Percentiles rank a stretch among this genome's conserved stretches.
Evolutionary conservation across 2,113 vertebrate genomes (phyloP).

Genomic region (Plecotus auritus): DNA sequence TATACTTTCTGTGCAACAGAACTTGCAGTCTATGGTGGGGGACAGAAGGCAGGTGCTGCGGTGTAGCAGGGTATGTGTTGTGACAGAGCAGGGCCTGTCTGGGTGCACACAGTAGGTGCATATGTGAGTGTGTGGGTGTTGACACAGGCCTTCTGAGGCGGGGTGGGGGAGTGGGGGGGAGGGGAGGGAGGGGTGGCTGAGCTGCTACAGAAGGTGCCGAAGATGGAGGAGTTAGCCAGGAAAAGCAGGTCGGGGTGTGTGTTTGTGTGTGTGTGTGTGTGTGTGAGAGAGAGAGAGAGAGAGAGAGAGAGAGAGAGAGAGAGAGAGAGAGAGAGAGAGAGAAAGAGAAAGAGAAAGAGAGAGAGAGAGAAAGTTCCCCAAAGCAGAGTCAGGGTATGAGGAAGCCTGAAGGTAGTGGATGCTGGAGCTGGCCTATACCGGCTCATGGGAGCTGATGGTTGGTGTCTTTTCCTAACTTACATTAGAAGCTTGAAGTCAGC

Average conservation of each 20-base stretch:
- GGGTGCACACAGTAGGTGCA: background rate
- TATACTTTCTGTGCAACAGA: background rate
- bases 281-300: too few relatives aligned
- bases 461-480: background rate
- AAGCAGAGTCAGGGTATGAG: background rate
- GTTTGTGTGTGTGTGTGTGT: background rate
- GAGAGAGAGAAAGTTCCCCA: background rate
- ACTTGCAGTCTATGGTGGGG: background rate
- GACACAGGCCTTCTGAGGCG: background rate
- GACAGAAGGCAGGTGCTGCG: background rate
- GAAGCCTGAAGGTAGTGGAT: rapidly evolving
- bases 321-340: too few relatives aligned
- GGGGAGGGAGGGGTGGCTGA: background rate
- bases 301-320: too few relatives aligned
- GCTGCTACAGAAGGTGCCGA: background rate
- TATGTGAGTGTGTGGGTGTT: background rate
- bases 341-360: too few relatives aligned
- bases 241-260: background rate
- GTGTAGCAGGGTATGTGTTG: background rate
- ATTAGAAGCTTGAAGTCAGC: background rate
- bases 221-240: background rate
- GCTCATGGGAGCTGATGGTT: background rate
- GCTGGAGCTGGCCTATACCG: background rate
- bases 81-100: background rate
- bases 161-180: background rate